phyloP scores from a whole-genome alignment of 2,888 invertebrate genomes.

The Synergus umbraculus region DNA sequence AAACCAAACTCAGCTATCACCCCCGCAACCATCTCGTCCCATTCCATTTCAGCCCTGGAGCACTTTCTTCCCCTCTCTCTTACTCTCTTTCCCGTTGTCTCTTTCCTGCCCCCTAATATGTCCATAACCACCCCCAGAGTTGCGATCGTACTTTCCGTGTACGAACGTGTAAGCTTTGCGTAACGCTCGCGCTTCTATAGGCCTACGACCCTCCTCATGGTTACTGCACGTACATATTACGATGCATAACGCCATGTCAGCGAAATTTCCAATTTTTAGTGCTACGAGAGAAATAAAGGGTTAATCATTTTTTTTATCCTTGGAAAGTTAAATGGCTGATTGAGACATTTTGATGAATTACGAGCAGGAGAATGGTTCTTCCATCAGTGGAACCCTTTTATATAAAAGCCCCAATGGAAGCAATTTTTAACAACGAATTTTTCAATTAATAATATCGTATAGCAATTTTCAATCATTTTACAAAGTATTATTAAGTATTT shows the following conservation, averaged over 20 bases:
- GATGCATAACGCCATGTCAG: not conserved
- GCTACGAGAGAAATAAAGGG: not conserved
- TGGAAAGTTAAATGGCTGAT: not conserved
- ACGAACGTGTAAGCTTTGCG: constrained; percentile 25
- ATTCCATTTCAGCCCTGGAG: constrained; percentile 51
- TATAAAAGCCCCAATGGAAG: too few relatives aligned
- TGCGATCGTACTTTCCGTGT: constrained; percentile 16
- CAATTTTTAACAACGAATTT: too few relatives aligned
- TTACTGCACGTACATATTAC: not conserved
- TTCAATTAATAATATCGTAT: too few relatives aligned
- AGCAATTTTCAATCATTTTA: too few relatives aligned
- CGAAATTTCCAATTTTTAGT: not conserved
- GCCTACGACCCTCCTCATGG: constrained; percentile 3
- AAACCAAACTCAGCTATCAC: constrained; percentile 40
- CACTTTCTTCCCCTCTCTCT: constrained; percentile 41
- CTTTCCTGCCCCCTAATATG: constrained; percentile 25
- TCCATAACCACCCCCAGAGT: constrained; percentile 10
- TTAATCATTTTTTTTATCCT: constrained; percentile 4
- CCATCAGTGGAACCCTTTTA: not conserved
- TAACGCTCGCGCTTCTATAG: not conserved
- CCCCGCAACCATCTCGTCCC: constrained; percentile 49
- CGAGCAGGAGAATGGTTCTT: constrained; percentile 42
- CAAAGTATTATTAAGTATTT: too few relatives aligned
- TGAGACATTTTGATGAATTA: constrained; percentile 42
- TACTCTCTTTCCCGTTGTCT: constrained; percentile 20